phyloP scores from a whole-genome alignment of 1,140 invertebrate genomes.

The Cyphomyrmex costatus region DNA sequence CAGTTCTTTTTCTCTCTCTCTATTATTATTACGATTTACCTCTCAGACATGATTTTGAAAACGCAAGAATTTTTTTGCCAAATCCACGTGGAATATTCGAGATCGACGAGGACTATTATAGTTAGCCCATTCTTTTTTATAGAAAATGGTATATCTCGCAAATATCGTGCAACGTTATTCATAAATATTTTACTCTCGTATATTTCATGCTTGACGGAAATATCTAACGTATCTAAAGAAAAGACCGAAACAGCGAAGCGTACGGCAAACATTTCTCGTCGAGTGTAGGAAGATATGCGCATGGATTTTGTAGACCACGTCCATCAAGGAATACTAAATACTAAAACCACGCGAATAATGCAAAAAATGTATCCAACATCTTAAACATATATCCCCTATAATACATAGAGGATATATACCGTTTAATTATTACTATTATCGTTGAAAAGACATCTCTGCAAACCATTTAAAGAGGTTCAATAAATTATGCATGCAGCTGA shows the following conservation, averaged over 20 bases:
- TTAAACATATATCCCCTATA: too few species aligned
- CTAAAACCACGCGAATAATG: constrained; percentile 22
- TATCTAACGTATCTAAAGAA: constrained; percentile 62
- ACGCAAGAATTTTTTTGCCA: constrained; percentile 5
- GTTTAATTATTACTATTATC: constrained; percentile 23
- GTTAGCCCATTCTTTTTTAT: constrained; percentile 27
- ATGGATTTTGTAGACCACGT: constrained; percentile 52
- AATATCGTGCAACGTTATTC: constrained; percentile 36
- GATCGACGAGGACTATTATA: constrained; percentile 6
- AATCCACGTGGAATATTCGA: constrained; percentile 18
- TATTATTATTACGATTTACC: constrained; percentile 30
- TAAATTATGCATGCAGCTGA: neutral
- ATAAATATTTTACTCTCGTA: constrained; percentile 56
- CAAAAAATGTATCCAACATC: constrained; percentile 40
- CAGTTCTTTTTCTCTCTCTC: neutral
- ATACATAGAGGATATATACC: neutral
- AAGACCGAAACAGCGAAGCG: constrained; percentile 39
- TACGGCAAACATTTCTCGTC: constrained; percentile 58
- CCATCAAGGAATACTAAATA: constrained; percentile 36
- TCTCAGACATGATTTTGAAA: constrained; percentile 25
- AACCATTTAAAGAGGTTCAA: constrained; percentile 7
- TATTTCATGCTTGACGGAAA: constrained; percentile 60
- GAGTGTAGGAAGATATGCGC: constrained; percentile 26
- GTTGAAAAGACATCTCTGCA: neutral
- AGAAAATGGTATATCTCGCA: neutral